Base-by-base conservation (phyloP, 2,113 vertebrate genomes). In the Coptodon bakossiorum region DNA sequence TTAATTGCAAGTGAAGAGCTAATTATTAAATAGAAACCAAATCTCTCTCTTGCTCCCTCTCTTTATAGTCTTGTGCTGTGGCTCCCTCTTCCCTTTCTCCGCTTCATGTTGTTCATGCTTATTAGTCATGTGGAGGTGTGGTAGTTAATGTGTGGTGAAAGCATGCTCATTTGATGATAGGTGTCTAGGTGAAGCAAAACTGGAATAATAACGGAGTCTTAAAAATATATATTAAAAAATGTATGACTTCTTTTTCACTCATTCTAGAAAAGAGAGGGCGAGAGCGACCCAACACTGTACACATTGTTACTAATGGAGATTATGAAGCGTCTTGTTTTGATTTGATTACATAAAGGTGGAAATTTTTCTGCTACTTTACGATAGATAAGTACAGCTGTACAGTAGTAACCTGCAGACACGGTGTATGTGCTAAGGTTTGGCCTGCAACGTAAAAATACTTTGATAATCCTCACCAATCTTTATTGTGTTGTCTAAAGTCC, bases 331-430 rank as follows among this genome's bases (percentile, higher is more conserved):
- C 3, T 48, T 29, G 68, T 24, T 73, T 76, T 29, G 40, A 29
- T 7, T 76, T 0, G 0, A 6, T 73, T 45, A 10, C 22, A 11
- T 9, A 5, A 76, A 76, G 0, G 0, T 45, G 8, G 14, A 45
- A 1, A 10, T 43, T 9, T 71, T 27, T 9, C n/a, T 27, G 12
- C 7, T 27, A 45, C 66, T 45, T 73, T 2, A 1, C 4, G 0
- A 40, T 14, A 0, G 66, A 66, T 5, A n/a, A 66, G 31, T 36
- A 2, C 10, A 12, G 6, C 36, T 43, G n/a, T 43, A 40, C 36
- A 22, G 34, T 68, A 71, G 38, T 27, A 27, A 48, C 22, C 22
- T 27, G 40, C 40, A 45, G 13, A 73, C 22, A 27, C 40, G 5
- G 24, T 31, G 9, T 1, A 31, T 0, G 43, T 31, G 71, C 71